These are phyloP conservation scores for Mohoua ochrocephala DNA, from an alignment of 2,113 vertebrate species.

Conservation along the genomic window DNA sequence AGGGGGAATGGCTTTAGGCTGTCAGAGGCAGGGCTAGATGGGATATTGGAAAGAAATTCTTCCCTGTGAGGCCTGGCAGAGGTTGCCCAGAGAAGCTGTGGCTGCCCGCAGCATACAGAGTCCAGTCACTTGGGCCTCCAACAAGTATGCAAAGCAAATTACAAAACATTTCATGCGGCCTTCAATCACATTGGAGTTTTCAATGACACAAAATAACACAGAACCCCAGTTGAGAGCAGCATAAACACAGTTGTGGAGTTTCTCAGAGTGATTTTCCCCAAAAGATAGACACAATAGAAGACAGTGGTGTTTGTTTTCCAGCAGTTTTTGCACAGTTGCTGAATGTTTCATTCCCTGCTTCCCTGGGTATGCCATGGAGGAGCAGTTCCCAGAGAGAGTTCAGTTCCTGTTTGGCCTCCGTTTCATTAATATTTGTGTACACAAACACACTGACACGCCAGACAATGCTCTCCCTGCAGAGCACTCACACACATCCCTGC, in stretches of 20 bases:
- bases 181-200: neutral
- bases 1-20: neutral
- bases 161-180: neutral
- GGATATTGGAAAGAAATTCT: neutral
- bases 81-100: neutral
- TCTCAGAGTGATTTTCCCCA: neutral
- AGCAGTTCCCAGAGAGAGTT: constrained; percentile 58
- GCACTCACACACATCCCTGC: neutral
- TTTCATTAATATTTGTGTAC: constrained; percentile 13
- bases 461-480: neutral
- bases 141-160: neutral
- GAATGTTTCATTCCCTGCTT: constrained; percentile 40
- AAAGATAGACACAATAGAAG: constrained; percentile 41
- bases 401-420: constrained; percentile 50
- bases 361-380: constrained; percentile 50
- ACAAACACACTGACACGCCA: neutral
- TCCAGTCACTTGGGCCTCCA: neutral
- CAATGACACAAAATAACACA: neutral
- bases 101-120: neutral
- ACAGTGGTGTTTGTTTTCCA: constrained; percentile 44
- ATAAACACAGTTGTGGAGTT: constrained; percentile 21
- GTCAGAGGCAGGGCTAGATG: neutral
- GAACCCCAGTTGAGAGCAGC: neutral
- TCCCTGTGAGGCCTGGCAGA: neutral
- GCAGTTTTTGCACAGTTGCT: neutral